A percentile compares a stretch with the other conserved stretches of the same genome.
Conservation (phyloP, 2,113 vertebrate genomes). For the Brachyhypopomus gauderio region DNA sequence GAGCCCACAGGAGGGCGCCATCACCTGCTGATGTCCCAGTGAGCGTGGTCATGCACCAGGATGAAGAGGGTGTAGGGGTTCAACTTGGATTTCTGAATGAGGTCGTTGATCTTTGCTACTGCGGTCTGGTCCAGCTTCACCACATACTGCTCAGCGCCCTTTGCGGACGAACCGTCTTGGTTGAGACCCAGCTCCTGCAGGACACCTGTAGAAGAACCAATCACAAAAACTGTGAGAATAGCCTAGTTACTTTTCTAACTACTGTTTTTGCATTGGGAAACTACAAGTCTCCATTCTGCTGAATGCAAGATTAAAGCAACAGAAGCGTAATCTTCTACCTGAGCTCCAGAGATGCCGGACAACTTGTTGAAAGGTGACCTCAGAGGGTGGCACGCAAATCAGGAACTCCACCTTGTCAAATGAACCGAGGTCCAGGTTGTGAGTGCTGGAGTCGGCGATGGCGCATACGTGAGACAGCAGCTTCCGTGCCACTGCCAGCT, state of each 20-base stretch:
- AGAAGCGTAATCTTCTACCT: conserved; percentile 70
- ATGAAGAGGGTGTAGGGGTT: conserved; percentile 94
- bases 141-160: conserved; percentile 84
- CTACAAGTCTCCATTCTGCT: not conserved
- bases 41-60: conserved; percentile 94
- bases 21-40: conserved; percentile 93
- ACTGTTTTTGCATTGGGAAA: too few species aligned
- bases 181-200: conserved; percentile 89
- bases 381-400: conserved; percentile 93
- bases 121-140: conserved; percentile 87
- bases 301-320: not conserved
- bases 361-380: conserved; percentile 95
- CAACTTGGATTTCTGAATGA: conserved; percentile 86
- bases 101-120: conserved; percentile 80
- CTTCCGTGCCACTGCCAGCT: conserved; percentile 94
- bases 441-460: conserved; percentile 96
- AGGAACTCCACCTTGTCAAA: conserved; percentile 92
- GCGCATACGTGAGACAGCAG: conserved; percentile 95
- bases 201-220: conserved; percentile 76
- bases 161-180: conserved; percentile 78
- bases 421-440: conserved; percentile 91
- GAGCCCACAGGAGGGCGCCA: not conserved
- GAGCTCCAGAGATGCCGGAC: conserved; percentile 90
- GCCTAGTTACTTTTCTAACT: not conserved
- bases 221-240: not conserved